Base-by-base conservation (phyloP, 2,888 invertebrate species). In the Callosobruchus maculatus region DNA sequence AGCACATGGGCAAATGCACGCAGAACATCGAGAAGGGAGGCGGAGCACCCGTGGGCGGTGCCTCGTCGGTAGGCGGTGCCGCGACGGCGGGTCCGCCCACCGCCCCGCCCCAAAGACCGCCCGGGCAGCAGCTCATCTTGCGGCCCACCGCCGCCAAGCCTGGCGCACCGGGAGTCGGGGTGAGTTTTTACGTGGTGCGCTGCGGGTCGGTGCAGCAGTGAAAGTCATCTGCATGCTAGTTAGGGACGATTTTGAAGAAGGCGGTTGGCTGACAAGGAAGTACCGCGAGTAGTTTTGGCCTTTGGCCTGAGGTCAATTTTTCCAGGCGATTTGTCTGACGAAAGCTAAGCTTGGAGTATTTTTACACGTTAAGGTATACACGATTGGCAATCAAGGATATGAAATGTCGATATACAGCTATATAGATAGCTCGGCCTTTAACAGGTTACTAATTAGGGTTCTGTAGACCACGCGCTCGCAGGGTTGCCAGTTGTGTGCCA, bases 1-100 rank as follows among this genome's bases (percentile, higher is more conserved):
- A 90, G 9, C 97, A 97, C 86, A 92, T 91, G 89, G 84, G 87
- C 73, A 89, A 89, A 68, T 93, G 93, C 82, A 89, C 90, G 0
- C 90, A 90, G 77, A 82, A 76, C 72, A 77, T 76, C 22, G 80
- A 79, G 71, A 79, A 79, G 67, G 18, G 49, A 1, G 49, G 3
- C 49, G 49, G 49, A 1, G 18, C 49, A 18, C 5, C 49, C 9
- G 5, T 18, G 13, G 49, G 13, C 49, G 49, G 5, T 18, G 13
- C 9, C 13, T 18, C 9, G 49, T 1, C 30, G 4, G 4, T 73
- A 70, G 21, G 26, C 18, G 30, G 22, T 20, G 22, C 21, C n/a
- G 22, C 21, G 20, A 22, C 26, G 26, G 26, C 26, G 26, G 49
- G 49, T 13, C 49, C 3, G 49, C 49, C 77, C 20, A 20, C 78